phyloP scores from a whole-genome alignment of 2,113 vertebrate species.

The Cryptomyrus ogoouensis region DNA sequence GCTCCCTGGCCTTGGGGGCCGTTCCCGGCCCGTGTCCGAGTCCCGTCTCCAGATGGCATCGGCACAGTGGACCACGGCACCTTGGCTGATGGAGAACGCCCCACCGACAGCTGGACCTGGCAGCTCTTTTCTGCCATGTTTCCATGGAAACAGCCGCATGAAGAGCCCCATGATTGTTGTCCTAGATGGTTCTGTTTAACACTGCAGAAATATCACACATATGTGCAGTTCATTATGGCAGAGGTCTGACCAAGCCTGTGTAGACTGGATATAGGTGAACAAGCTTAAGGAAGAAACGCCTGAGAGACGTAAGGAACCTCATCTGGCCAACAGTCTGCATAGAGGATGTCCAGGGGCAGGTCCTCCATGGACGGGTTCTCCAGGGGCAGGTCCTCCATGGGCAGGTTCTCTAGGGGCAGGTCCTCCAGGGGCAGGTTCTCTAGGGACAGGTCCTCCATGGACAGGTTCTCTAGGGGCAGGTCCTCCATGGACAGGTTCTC shows the following conservation, averaged over 20 bases:
- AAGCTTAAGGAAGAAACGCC: background rate
- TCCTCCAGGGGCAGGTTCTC: background rate
- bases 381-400: background rate
- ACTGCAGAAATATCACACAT: background rate
- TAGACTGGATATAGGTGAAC: background rate
- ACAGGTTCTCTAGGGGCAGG: background rate
- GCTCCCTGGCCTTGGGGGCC: background rate
- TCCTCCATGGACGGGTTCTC: background rate
- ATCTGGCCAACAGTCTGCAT: background rate
- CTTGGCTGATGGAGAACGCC: background rate
- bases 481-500: background rate
- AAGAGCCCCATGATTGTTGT: background rate
- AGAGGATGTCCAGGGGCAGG: background rate
- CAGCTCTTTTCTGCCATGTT: background rate
- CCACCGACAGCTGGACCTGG: background rate
- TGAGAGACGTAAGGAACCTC: background rate
- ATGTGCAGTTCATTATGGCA: background rate
- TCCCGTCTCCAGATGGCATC: background rate
- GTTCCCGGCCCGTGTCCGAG: background rate
- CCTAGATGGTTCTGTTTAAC: background rate
- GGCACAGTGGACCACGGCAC: background rate
- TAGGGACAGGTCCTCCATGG: background rate
- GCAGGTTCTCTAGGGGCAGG: background rate
- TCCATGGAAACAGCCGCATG: background rate
- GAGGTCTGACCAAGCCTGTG: background rate